Base-by-base conservation (phyloP, 2,113 vertebrate species). In the Boleophthalmus pectinirostris region DNA sequence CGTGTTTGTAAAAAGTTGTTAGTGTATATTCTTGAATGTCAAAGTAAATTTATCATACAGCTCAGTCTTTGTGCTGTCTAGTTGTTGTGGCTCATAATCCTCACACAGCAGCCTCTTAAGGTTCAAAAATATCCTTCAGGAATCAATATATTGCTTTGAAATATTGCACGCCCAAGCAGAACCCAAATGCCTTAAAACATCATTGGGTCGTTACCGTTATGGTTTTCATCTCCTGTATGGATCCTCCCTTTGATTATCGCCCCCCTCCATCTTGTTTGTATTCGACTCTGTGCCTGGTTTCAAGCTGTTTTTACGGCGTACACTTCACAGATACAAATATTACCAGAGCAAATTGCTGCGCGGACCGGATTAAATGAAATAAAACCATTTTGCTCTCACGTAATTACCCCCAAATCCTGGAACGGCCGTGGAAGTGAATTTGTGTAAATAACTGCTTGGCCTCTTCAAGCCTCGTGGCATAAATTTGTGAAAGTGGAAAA, bases 391-490 rank as follows among this genome's bases (percentile, higher is more conserved):
- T 82, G 83, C 90, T 88, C 86, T 79, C 89, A 81, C 73, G 66
- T 91, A 92, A 92, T 92, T 91, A 90, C 78, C 88, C 85, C 82
- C 75, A 91, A 90, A 92, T 88, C 86, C 88, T 89, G 87, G 91
- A 91, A 90, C 84, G 88, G 90, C 87, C 82, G 87, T 85, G 83
- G 87, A 86, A 92, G 88, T 92, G 89, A 93, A 90, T 91, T 90
- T 90, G 88, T 88, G 90, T 90, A 91, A 93, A 93, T 91, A 90
- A 92, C 89, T 90, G 88, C 85, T 88, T 89, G 88, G 82, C 82
- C 91, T 85, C 71, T 85, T 79, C 64, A 74, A 88, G 91, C 91
- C 91, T 91, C 82, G 10, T 88, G 92, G 92, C 87, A 80, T 90
- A 90, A 90, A 90, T 91, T 87, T 91, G 84, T 54, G 85, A 79